phyloP scores from a whole-genome alignment of 2,888 invertebrate species.

The Germaria angustata region DNA sequence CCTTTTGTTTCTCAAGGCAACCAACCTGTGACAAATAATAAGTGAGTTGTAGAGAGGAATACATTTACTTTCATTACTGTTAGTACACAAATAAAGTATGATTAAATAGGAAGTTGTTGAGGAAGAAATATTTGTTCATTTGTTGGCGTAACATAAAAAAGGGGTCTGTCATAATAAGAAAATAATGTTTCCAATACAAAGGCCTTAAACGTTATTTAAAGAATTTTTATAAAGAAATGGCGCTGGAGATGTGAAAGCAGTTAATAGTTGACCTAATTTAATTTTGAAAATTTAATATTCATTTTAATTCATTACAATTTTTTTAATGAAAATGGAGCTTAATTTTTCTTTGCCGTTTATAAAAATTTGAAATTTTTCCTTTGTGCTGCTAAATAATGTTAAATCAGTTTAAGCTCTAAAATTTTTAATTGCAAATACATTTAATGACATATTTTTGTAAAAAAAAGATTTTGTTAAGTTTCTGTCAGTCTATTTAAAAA shows the following conservation, averaged over 20 bases:
- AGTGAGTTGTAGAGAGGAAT: neutral
- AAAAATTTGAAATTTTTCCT: too few species aligned
- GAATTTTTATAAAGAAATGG: neutral
- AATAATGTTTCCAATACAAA: neutral
- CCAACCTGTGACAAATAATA: constrained; percentile 53
- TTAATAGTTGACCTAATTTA: neutral
- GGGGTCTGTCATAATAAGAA: neutral
- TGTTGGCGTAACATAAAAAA: neutral
- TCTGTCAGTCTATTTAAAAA: too few species aligned
- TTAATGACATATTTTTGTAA: too few species aligned
- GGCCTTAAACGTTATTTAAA: neutral
- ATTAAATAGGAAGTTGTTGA: constrained; percentile 9
- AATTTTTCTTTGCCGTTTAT: too few species aligned
- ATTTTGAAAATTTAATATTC: too few species aligned
- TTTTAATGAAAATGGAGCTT: too few species aligned
- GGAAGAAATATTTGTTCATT: constrained; percentile 16
- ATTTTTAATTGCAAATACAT: too few species aligned
- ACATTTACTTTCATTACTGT: constrained; percentile 9
- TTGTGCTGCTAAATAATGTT: too few species aligned
- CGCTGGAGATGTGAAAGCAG: too few species aligned
- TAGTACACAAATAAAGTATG: neutral
- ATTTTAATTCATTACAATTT: too few species aligned
- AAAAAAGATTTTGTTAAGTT: too few species aligned
- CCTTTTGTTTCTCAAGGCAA: constrained; percentile 45
- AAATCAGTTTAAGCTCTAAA: too few species aligned